Conservation (phyloP, 2,113 vertebrate genomes). For the Struthio camelus region DNA sequence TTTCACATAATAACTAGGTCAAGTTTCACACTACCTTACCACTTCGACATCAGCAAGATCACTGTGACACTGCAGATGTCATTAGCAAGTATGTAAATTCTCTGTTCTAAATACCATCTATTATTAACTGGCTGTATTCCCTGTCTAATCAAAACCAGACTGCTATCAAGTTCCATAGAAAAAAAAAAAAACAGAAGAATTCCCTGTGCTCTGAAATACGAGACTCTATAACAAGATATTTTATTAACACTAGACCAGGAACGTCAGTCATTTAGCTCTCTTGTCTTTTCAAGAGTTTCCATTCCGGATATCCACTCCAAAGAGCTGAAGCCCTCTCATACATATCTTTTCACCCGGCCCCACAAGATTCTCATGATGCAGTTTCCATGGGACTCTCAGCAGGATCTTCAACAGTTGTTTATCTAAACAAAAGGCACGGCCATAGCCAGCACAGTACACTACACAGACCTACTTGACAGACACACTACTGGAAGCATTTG, state of each 20-base stretch:
- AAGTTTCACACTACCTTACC: neutral
- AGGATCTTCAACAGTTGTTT: neutral
- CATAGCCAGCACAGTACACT: neutral
- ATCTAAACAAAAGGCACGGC: accelerated
- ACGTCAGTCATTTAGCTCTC: conserved; percentile 27
- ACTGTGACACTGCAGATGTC: neutral
- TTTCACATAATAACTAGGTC: conserved; percentile 28
- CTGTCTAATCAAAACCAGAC: conserved; percentile 62
- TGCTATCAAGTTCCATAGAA: conserved; percentile 34
- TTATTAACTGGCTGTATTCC: conserved; percentile 56
- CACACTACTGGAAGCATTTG: neutral
- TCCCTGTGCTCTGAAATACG: conserved; percentile 28
- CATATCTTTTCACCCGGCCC: neutral
- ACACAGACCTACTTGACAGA: neutral
- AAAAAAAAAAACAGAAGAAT: conserved; percentile 38
- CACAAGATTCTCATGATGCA: neutral
- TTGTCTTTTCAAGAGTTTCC: conserved; percentile 8
- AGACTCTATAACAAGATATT: conserved; percentile 44
- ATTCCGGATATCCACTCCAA: neutral
- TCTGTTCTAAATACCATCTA: conserved; percentile 52
- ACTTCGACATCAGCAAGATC: neutral
- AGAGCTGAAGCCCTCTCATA: neutral
- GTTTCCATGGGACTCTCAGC: neutral
- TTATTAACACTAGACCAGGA: conserved; percentile 30
- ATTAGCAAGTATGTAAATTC: conserved; percentile 40